phyloP scores from a whole-genome alignment of 1,140 invertebrate genomes.

The Cardiocondyla obscurior region DNA sequence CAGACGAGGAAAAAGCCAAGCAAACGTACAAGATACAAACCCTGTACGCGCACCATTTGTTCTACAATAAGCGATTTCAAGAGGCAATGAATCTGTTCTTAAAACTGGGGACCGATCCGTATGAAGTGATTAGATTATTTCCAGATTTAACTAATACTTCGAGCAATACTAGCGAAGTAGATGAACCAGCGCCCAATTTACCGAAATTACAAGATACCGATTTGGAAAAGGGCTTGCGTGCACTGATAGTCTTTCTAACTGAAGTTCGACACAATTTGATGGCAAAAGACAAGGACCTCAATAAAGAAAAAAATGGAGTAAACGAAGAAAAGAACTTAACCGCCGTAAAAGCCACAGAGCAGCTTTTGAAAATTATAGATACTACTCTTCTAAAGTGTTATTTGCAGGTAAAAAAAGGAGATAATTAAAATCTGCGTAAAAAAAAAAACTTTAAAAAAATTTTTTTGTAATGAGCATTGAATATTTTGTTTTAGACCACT shows the following conservation, averaged over 20 bases:
- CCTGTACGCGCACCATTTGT: constrained; percentile 94
- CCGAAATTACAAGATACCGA: constrained; percentile 92
- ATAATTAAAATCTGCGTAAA: background rate
- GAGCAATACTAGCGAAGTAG: constrained; percentile 84
- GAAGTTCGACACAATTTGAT: constrained; percentile 87
- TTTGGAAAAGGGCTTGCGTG: constrained; percentile 93
- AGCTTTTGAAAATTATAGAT: constrained; percentile 96
- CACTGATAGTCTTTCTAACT: constrained; percentile 95
- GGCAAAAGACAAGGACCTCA: constrained; percentile 78
- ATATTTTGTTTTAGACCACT: constrained; percentile 89
- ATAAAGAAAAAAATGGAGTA: constrained; percentile 81
- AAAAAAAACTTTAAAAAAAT: background rate
- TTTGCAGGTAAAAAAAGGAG: constrained; percentile 91
- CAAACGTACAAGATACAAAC: constrained; percentile 95
- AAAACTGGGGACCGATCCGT: constrained; percentile 95
- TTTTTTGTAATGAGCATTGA: background rate
- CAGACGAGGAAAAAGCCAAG: constrained; percentile 91
- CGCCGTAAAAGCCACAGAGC: constrained; percentile 81
- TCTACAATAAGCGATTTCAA: constrained; percentile 93
- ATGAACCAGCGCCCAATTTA: constrained; percentile 76
- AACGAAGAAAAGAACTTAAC: constrained; percentile 78
- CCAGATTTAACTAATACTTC: constrained; percentile 93
- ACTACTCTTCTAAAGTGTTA: constrained; percentile 98
- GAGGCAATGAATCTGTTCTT: constrained; percentile 96
- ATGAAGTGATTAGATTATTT: constrained; percentile 97